These are phyloP conservation scores for Capromys pilorides DNA, from an alignment of 2,797 vertebrate genomes.

Conservation along the genomic window DNA sequence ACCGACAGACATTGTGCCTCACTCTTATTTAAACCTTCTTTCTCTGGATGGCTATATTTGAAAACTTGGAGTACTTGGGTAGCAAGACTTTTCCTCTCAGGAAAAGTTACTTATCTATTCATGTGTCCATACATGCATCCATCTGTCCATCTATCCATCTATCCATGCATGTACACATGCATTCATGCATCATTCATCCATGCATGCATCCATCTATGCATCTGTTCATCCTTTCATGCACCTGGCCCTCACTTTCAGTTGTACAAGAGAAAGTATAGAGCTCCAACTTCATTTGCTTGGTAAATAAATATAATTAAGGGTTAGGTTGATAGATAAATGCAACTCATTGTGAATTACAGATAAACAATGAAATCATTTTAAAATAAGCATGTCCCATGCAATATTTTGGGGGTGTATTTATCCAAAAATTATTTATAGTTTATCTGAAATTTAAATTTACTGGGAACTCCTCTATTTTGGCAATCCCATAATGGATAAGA, in stretches of 20 bases:
- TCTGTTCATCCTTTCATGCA: background rate
- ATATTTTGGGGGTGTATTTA: background rate
- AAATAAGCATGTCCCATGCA: background rate
- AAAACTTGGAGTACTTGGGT: background rate
- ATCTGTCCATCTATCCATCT: background rate
- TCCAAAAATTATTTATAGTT: background rate
- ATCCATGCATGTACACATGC: background rate
- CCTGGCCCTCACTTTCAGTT: background rate
- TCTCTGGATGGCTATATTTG: background rate
- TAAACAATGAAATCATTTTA: conserved; percentile 23
- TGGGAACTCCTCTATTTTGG: background rate
- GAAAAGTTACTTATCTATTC: background rate
- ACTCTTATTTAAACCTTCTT: fast-evolving
- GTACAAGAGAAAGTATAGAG: conserved; percentile 23
- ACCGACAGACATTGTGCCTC: background rate
- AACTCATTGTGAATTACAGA: conserved; percentile 33
- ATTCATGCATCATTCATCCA: background rate
- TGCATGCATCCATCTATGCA: background rate
- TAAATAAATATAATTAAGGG: conserved; percentile 11
- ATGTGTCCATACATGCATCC: too few relatives aligned
- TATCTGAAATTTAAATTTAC: conserved; percentile 53
- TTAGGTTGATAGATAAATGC: background rate
- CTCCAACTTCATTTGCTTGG: background rate
- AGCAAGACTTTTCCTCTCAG: background rate
- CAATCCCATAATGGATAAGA: background rate